Conservation (phyloP, 1,140 invertebrate genomes). For the Tetranychus cinnabarinus region DNA sequence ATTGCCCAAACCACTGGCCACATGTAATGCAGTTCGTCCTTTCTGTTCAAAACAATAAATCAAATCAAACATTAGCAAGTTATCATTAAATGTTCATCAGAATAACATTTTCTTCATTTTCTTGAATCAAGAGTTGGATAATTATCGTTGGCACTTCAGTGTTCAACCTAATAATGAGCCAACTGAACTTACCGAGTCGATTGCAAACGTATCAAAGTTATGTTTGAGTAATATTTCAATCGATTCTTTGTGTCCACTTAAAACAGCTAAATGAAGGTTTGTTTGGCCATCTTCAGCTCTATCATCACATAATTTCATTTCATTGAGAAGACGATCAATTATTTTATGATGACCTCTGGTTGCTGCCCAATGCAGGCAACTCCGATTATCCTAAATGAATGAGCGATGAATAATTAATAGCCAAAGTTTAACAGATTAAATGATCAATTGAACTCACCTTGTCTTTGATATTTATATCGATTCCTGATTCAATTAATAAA, state of each 20-base stretch:
- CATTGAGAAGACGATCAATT: slow-evolving; percentile 37
- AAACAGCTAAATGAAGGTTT: slow-evolving; percentile 13
- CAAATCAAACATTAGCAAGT: neutral
- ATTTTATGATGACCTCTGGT: slow-evolving; percentile 44
- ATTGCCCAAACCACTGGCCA: slow-evolving; percentile 18
- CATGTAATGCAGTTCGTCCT: slow-evolving; percentile 21
- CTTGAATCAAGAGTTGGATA: too few relatives aligned
- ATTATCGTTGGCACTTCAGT: too few relatives aligned
- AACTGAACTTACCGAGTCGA: slow-evolving; percentile 12
- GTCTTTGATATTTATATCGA: slow-evolving; percentile 21
- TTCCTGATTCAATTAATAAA: slow-evolving; percentile 19
- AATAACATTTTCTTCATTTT: too few relatives aligned
- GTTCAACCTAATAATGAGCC: too few relatives aligned
- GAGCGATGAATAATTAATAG: neutral
- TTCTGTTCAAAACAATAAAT: slow-evolving; percentile 15
- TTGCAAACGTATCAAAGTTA: slow-evolving; percentile 13
- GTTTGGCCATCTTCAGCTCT: slow-evolving; percentile 31
- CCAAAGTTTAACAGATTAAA: neutral
- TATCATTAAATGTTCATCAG: too few relatives aligned
- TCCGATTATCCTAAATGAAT: slow-evolving; percentile 15
- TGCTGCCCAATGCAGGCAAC: slow-evolving; percentile 44
- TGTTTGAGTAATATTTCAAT: slow-evolving; percentile 12
- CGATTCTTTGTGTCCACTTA: slow-evolving; percentile 11
- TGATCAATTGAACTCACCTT: slow-evolving; percentile 17
- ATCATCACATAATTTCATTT: slow-evolving; percentile 37